These are phyloP conservation scores for Chironomus striatipennis DNA, from an alignment of 1,140 invertebrate genomes.

Conservation along the genomic window DNA sequence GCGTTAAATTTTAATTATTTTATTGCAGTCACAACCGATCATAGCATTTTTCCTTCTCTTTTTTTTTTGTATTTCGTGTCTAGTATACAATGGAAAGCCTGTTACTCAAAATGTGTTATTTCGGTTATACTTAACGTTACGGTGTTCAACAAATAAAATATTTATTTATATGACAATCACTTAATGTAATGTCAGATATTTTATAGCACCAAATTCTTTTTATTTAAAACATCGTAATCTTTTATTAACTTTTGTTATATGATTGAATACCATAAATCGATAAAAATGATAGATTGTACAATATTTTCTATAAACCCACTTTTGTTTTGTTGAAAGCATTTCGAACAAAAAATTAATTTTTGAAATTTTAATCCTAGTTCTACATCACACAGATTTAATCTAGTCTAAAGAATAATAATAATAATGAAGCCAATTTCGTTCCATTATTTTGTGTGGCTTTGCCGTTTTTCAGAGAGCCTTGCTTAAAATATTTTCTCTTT, in stretches of 20 bases:
- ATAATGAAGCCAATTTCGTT: too few relatives aligned
- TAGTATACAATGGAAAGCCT: too few relatives aligned
- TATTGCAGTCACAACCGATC: not conserved
- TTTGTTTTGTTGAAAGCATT: slow-evolving; percentile 19
- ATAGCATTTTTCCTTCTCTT: not conserved
- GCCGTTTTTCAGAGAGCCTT: too few relatives aligned
- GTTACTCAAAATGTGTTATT: too few relatives aligned
- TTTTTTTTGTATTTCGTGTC: too few relatives aligned
- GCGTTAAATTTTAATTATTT: slow-evolving; percentile 14
- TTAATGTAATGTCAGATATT: not conserved
- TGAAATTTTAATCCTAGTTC: too few relatives aligned
- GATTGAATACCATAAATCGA: not conserved
- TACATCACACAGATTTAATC: too few relatives aligned
- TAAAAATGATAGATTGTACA: slow-evolving; percentile 15
- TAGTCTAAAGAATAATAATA: too few relatives aligned
- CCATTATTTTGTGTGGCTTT: too few relatives aligned
- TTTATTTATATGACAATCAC: not conserved
- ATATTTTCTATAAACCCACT: not conserved
- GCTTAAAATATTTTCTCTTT: too few relatives aligned
- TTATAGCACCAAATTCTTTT: slow-evolving; percentile 5
- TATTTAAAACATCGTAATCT: not conserved
- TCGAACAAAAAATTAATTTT: not conserved
- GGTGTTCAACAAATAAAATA: slow-evolving; percentile 2
- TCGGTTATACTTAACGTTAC: not conserved
- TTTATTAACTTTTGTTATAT: slow-evolving; percentile 21